Evolutionary conservation across 1,140 invertebrate genomes (phyloP).

Genomic region (Vanessa tameamea): DNA sequence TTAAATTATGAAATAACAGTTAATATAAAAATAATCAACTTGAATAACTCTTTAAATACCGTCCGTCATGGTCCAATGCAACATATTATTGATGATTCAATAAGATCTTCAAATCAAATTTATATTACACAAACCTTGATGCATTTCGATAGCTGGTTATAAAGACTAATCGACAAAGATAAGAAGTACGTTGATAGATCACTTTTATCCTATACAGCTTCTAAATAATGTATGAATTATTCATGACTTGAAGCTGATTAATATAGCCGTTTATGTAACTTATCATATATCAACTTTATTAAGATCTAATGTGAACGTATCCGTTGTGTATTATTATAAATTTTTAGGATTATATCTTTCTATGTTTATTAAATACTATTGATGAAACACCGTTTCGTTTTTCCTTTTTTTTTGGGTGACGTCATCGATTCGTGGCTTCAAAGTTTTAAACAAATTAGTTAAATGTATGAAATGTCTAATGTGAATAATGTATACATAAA

Average conservation of each 20-base stretch:
- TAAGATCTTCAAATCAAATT: background rate
- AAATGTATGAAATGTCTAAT: too few relatives aligned
- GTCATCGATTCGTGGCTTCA: too few relatives aligned
- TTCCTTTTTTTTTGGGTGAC: too few relatives aligned
- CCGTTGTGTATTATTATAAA: background rate
- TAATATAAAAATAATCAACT: background rate
- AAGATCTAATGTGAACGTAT: background rate
- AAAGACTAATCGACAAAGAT: conserved; percentile 24
- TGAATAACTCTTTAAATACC: background rate
- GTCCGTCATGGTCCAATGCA: background rate
- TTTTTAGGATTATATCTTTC: background rate
- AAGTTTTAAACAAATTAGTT: too few relatives aligned
- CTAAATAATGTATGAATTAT: conserved; percentile 6
- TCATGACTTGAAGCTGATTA: conserved; percentile 8
- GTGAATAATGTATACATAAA: too few relatives aligned
- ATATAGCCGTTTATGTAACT: conserved; percentile 3
- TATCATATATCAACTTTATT: conserved; percentile 14
- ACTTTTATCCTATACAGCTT: conserved; percentile 5
- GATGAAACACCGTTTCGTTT: too few relatives aligned
- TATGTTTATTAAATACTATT: background rate
- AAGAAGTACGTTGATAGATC: conserved; percentile 17
- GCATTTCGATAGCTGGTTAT: conserved; percentile 18
- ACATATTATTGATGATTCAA: background rate
- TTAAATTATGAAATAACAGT: too few relatives aligned
- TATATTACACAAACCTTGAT: background rate